Base-by-base conservation (phyloP, 1,140 invertebrate genomes). In the Whitmania pigra region DNA sequence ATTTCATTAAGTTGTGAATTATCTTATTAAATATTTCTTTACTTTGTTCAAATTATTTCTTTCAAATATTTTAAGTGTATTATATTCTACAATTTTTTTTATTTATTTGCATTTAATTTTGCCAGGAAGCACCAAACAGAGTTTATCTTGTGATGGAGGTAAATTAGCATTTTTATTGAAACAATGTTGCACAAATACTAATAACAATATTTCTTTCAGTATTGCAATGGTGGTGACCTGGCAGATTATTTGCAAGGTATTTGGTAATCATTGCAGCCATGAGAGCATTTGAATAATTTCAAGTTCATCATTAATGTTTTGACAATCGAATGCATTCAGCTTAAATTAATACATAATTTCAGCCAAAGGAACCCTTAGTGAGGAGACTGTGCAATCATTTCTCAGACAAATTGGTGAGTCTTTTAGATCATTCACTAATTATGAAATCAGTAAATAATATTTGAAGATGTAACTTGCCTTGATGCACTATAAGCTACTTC, bases 171-270 rank as follows among this genome's bases (percentile, higher is more conserved):
- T 13, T 18, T n/a, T 31, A 18, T 63, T 63, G 18, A 63, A 63
- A 63, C 18, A 63, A 63, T 17, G 9, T 31, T 17, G 25, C 2
- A n/a, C 9, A 9, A 20, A 57, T 63, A n/a, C 29, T 63, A 63
- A 17, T 63, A 11, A 2, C 18, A 15, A 63, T 63, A 63, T 63
- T 31, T 63, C 67, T 81, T 83, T 73, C 79, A 96, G 88, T 99
- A 94, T 83, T 99, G 95, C 84, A 99, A 99, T 87, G 94, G 94
- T 66, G 95, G 95, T 17, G 95, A 99, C 84, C 85, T 99, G 79
- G 94, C 94, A 36, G 96, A 99, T 85, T 99, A 97, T 85, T 85
- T 99, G 73, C 87, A 88, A 79, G 88, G 90, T 86, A 87, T 87
- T 85, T 82, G 9, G 2, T 49, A 49, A 49, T 15, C 13, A 11